phyloP scores from a whole-genome alignment of 2,888 invertebrate genomes.

The Drosophila kanekoi region DNA sequence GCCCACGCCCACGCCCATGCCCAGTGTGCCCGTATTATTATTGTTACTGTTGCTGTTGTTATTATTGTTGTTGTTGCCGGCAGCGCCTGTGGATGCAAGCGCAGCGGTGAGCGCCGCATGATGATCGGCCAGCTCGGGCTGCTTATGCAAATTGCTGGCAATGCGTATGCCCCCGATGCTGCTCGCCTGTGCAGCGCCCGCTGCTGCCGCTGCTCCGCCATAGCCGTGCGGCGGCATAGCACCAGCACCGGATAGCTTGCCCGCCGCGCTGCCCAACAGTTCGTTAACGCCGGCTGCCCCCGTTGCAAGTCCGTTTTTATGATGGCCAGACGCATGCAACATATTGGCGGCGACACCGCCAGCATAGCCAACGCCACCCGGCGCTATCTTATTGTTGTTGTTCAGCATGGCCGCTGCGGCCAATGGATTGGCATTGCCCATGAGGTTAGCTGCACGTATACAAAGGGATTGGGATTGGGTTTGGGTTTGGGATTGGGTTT shows the following conservation, averaged over 20 bases:
- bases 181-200: slow-evolving; percentile 47
- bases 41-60: slow-evolving; percentile 35
- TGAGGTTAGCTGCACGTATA: slow-evolving; percentile 48
- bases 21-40: slow-evolving; percentile 24
- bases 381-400: slow-evolving; percentile 73
- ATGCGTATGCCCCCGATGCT: slow-evolving; percentile 82
- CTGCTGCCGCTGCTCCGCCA: slow-evolving; percentile 39
- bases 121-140: slow-evolving; percentile 66
- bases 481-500: too few relatives aligned
- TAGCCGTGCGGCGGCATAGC: slow-evolving; percentile 44
- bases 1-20: slow-evolving; percentile 14
- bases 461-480: slow-evolving; percentile 5
- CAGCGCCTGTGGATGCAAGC: slow-evolving; percentile 58
- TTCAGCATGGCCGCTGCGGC: slow-evolving; percentile 72
- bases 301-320: slow-evolving; percentile 38
- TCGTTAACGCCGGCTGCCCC: slow-evolving; percentile 13
- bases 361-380: slow-evolving; percentile 41
- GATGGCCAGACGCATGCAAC: slow-evolving; percentile 39
- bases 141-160: slow-evolving; percentile 84
- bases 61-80: slow-evolving; percentile 34
- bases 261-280: slow-evolving; percentile 39
- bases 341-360: slow-evolving; percentile 41
- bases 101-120: slow-evolving; percentile 69
- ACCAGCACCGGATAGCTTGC: slow-evolving; percentile 35
- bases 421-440: slow-evolving; percentile 58